phyloP scores from a whole-genome alignment of 53 echinoderm and acorn worm genomes.

The Echinarachnius parma region DNA sequence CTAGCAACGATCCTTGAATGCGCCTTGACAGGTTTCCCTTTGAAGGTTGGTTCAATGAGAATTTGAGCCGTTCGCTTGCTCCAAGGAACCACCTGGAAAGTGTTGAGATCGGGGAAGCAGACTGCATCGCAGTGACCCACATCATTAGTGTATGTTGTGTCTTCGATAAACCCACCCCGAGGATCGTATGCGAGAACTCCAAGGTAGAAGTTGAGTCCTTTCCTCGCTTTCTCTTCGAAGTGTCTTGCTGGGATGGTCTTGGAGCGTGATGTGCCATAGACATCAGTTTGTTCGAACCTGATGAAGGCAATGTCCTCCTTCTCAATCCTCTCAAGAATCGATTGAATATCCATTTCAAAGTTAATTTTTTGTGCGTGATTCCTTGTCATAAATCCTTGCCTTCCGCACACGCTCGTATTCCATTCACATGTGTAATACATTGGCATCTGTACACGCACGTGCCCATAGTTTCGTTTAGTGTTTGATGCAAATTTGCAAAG shows the following conservation, averaged over 20 bases:
- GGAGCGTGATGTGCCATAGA: neutral
- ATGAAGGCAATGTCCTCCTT: constrained; percentile 1
- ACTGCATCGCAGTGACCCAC: neutral
- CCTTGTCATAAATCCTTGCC: too few species aligned
- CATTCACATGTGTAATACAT: too few species aligned
- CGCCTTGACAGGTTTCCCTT: constrained; percentile 4
- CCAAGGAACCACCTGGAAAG: constrained; percentile 15
- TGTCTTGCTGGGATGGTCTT: constrained; percentile 7
- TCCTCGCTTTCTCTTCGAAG: too few species aligned
- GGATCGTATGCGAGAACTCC: too few species aligned
- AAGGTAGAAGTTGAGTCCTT: too few species aligned
- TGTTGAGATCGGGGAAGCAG: constrained; percentile 12
- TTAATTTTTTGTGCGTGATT: too few species aligned
- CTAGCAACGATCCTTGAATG: constrained; percentile 18
- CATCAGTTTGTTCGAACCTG: neutral
- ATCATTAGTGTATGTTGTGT: constrained; percentile 13
- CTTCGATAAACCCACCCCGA: neutral
- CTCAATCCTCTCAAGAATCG: neutral
- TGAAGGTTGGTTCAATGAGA: constrained; percentile 20
- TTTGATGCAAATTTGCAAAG: too few species aligned
- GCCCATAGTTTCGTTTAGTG: too few species aligned
- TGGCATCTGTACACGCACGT: too few species aligned
- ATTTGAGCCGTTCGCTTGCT: constrained; percentile 5
- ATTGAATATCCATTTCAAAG: neutral
- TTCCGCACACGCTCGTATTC: too few species aligned